A percentile compares a stretch with the other conserved stretches of the same genome.
Evolutionary conservation across 2,113 vertebrate genomes (phyloP).

Genomic region (Otolemur garnettii): DNA sequence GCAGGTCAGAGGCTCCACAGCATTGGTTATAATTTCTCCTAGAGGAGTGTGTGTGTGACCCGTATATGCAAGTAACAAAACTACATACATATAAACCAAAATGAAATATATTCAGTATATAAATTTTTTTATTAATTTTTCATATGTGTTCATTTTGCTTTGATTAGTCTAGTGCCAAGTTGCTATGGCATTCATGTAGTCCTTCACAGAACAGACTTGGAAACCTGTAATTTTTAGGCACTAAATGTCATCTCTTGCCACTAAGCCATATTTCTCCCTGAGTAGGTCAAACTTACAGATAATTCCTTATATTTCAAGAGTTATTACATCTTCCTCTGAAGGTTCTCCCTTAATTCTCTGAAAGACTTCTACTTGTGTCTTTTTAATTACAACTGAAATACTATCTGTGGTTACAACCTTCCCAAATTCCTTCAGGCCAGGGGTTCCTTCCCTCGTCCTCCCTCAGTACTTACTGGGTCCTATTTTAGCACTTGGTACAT

Average conservation of each 20-base stretch:
- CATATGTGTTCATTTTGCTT: constrained; percentile 27
- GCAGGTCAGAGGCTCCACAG: neutral
- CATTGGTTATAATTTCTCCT: neutral
- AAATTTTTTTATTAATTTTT: neutral
- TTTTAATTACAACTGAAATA: neutral
- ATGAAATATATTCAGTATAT: neutral
- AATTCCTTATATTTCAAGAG: neutral
- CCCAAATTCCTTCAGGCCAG: neutral
- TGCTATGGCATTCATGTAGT: neutral
- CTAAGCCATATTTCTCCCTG: neutral
- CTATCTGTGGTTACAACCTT: constrained; percentile 14
- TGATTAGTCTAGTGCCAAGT: neutral
- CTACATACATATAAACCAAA: neutral
- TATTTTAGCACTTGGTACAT: neutral
- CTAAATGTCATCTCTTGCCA: neutral
- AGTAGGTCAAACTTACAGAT: neutral
- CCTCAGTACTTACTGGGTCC: neutral
- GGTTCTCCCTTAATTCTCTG: neutral
- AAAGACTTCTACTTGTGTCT: neutral
- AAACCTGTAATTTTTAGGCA: constrained; percentile 18
- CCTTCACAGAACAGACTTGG: constrained; percentile 12
- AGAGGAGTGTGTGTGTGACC: neutral
- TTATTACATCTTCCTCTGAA: constrained; percentile 17
- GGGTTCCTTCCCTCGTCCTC: neutral
- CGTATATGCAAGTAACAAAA: neutral